Percentiles rank a stretch among this genome's conserved stretches.
Evolutionary conservation across 2,797 vertebrate genomes (phyloP).

Genomic region (Neopelma chrysocephalum): DNA sequence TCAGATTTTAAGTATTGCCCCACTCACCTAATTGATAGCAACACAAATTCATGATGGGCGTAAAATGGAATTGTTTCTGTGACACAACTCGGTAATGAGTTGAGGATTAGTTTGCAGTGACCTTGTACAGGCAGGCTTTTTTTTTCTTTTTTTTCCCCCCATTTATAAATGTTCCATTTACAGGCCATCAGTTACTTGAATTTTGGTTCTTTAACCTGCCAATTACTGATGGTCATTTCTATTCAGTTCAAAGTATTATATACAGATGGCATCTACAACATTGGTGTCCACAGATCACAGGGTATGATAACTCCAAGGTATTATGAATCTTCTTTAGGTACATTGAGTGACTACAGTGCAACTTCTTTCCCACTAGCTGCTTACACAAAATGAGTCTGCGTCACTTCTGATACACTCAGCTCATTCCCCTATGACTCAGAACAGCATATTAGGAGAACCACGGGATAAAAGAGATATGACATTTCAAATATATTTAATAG

Average conservation of each 20-base stretch:
- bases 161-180: constrained; percentile 66
- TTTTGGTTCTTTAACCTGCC: constrained; percentile 52
- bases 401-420: constrained; percentile 46
- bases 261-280: background rate
- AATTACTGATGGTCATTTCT: background rate
- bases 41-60: constrained; percentile 51
- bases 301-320: constrained; percentile 18
- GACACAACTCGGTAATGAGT: constrained; percentile 21
- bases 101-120: constrained; percentile 31
- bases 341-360: constrained; percentile 12
- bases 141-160: background rate
- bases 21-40: constrained; percentile 66
- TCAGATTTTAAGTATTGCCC: constrained; percentile 57
- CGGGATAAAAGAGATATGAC: constrained; percentile 51
- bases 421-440: constrained; percentile 52
- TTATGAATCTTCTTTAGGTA: constrained; percentile 25
- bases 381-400: constrained; percentile 46
- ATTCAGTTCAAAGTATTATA: background rate
- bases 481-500: constrained; percentile 56
- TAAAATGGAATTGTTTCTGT: constrained; percentile 56
- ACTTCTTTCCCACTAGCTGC: constrained; percentile 47
- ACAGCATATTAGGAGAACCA: constrained; percentile 32
- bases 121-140: background rate
- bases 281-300: background rate
- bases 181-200: constrained; percentile 65